A percentile compares a stretch with the other conserved stretches of the same genome.
Evolutionary conservation across 2,888 invertebrate species (phyloP).

Genomic region (Dyspetes luteomarginatus): DNA sequence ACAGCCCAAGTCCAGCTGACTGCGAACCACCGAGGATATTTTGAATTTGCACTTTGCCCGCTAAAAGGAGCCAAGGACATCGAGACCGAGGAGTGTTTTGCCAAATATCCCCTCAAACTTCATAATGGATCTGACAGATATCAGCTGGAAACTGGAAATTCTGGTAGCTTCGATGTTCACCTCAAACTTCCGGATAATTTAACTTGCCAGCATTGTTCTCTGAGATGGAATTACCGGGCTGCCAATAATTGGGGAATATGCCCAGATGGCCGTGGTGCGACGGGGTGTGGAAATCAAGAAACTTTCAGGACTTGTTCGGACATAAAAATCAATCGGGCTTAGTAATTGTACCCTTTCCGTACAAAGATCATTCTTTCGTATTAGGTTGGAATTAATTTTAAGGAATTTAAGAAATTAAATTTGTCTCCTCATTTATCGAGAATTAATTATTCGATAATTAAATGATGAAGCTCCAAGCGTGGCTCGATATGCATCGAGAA

Average conservation of each 20-base stretch:
- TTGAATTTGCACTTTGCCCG: slow-evolving; percentile 84
- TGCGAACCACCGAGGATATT: slow-evolving; percentile 84
- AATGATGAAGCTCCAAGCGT: too few relatives aligned
- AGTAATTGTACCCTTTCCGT: not conserved
- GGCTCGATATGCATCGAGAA: too few relatives aligned
- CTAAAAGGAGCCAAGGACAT: slow-evolving; percentile 79
- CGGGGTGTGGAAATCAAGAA: slow-evolving; percentile 85
- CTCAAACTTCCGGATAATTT: slow-evolving; percentile 82
- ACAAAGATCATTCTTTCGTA: not conserved
- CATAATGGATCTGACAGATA: slow-evolving; percentile 77
- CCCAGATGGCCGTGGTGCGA: slow-evolving; percentile 76
- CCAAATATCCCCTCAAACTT: slow-evolving; percentile 79
- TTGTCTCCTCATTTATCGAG: too few relatives aligned
- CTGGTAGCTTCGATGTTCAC: slow-evolving; percentile 70
- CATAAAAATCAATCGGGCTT: slow-evolving; percentile 74
- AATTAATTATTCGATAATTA: too few relatives aligned
- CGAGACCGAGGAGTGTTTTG: slow-evolving; percentile 85
- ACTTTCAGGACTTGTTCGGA: slow-evolving; percentile 85
- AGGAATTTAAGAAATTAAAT: too few relatives aligned
- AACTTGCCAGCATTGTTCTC: slow-evolving; percentile 84
- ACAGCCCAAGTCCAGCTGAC: slow-evolving; percentile 82
- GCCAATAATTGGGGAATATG: slow-evolving; percentile 85
- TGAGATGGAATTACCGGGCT: slow-evolving; percentile 85
- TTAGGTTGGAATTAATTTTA: too few relatives aligned
- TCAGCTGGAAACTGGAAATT: slow-evolving; percentile 65